Percentiles rank a stretch among this genome's conserved stretches.
Evolutionary conservation across 1,140 invertebrate species (phyloP).

Genomic region (Macrosteles quadrilineatus): DNA sequence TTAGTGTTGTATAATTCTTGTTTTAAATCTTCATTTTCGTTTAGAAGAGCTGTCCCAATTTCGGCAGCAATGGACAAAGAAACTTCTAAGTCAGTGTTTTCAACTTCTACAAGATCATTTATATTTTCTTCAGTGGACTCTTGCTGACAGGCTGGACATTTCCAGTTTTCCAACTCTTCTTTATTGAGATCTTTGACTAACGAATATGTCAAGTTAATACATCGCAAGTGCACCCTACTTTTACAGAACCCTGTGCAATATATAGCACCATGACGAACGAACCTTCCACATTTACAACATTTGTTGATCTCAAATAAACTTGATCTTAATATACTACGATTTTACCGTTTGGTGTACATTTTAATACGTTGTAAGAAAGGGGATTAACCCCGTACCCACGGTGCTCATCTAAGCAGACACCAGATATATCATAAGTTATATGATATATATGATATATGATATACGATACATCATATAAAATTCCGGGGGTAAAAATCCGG

Average conservation of each 20-base stretch:
- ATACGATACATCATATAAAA: too few relatives aligned
- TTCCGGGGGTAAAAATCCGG: too few relatives aligned
- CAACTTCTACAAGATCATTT: not conserved
- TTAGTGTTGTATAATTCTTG: not conserved
- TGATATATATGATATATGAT: too few relatives aligned
- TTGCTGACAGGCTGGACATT: too few relatives aligned
- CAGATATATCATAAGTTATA: too few relatives aligned
- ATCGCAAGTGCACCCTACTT: not conserved
- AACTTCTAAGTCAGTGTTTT: too few relatives aligned
- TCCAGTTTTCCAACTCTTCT: not conserved
- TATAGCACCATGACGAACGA: not conserved
- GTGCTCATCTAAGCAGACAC: too few relatives aligned
- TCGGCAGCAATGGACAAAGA: not conserved
- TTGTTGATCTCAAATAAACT: too few relatives aligned
- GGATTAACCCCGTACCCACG: too few relatives aligned
- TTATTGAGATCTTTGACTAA: not conserved
- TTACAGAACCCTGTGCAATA: not conserved
- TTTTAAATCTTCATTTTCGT: not conserved
- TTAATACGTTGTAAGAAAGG: too few relatives aligned
- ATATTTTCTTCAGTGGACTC: not conserved
- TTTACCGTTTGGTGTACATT: too few relatives aligned
- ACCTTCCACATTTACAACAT: not conserved
- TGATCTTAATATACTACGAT: too few relatives aligned
- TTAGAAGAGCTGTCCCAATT: not conserved
- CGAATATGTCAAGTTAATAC: not conserved